Conservation (phyloP, 1,140 invertebrate genomes). For the Drosophila oshimai region DNA sequence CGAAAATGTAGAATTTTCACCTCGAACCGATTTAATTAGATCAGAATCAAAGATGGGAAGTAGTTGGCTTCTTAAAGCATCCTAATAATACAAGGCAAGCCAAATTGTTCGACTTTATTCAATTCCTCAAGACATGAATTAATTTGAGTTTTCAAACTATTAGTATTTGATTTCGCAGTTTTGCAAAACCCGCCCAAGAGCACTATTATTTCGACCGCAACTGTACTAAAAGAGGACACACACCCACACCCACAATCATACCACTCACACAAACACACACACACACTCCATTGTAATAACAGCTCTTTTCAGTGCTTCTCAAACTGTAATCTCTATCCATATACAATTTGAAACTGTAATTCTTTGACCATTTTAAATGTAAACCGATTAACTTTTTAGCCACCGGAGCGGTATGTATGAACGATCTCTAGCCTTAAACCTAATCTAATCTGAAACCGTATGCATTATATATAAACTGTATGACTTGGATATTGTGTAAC, state of each 20-base stretch:
- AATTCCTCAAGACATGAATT: no score
- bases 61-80: no score
- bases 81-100: no score
- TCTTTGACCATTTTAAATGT: constrained; percentile 52
- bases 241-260: not conserved
- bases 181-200: not conserved
- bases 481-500: constrained; percentile 17
- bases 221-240: not conserved
- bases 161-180: no score
- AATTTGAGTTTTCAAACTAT: no score
- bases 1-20: no score
- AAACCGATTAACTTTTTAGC: constrained; percentile 77
- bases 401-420: constrained; percentile 79
- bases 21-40: no score
- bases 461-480: constrained; percentile 23
- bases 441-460: constrained; percentile 38
- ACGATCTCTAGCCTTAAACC: constrained; percentile 55
- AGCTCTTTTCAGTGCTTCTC: constrained; percentile 79
- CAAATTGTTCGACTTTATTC: no score
- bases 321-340: constrained; percentile 62
- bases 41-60: no score
- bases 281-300: constrained; percentile 69
- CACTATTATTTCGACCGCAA: not conserved
- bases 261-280: not conserved
- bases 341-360: constrained; percentile 58